Base-by-base conservation (phyloP, 92 coral and sea anemone genomes). In the Porites cylindrica region DNA sequence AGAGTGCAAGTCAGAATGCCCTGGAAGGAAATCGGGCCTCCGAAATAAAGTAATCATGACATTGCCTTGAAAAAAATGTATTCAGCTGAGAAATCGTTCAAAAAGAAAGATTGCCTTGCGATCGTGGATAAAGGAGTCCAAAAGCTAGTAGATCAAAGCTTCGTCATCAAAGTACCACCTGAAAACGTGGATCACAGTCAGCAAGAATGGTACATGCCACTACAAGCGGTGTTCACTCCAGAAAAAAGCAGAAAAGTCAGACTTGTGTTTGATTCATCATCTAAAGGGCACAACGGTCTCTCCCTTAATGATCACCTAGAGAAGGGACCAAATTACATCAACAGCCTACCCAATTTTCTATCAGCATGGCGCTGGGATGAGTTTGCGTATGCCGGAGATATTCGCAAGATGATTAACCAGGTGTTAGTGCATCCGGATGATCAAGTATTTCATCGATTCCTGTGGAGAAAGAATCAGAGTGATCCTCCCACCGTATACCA, bases 1-100 rank as follows among this genome's bases (percentile, higher is more conserved):
- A 38, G 47, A 38, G 47, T 38, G 47, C 47, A 38, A 38, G 47
- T 93, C 18, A 74, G 59, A 56, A 89, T 89, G 92, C 91, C 95
- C 6, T 92, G 92, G 93, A 77, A 91, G 23, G 89, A 88, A 20
- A n/a, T 8, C 61, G 84, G 92, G 53, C 94, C 92, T 11, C 94
- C 92, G 13, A 83, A 75, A 61, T 70, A 21, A 10, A 91, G 94
- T 63, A 91, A 91, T 62, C 79, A 83, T 43, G 80, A 91, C 82
- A 51, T 88, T 5, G 94, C 92, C 66, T 63, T 88, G 8, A 89
- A 80, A 61, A 16, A 4, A 10, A 10, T 58, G 13, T 10, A 58
- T 10, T 10, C 17, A 0, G 17, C 63, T 58, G 12, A 10, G 76
- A 92, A 62, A 65, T 84, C 84, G 21, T 85, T 89, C 70, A 86